These are phyloP conservation scores for Leptoclinus maculatus DNA, from an alignment of 2,797 vertebrate species.

Conservation along the genomic window DNA sequence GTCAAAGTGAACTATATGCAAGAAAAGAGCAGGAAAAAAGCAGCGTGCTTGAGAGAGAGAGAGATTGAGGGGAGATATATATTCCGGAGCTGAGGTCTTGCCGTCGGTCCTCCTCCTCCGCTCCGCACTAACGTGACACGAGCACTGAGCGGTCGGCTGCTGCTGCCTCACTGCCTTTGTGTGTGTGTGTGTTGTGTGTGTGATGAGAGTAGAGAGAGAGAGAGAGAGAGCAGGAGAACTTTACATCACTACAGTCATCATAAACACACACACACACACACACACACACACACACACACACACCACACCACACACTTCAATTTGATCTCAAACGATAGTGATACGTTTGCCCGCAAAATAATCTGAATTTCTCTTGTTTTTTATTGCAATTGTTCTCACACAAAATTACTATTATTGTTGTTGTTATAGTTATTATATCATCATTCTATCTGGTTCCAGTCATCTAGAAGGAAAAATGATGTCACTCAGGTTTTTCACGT, in stretches of 20 bases:
- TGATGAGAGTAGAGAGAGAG: constrained; percentile 27
- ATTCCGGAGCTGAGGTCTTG: constrained; percentile 64
- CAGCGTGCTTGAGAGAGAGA: neutral
- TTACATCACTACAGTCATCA: constrained; percentile 74
- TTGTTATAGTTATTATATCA: neutral
- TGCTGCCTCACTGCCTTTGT: constrained; percentile 43
- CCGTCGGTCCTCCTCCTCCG: constrained; percentile 55
- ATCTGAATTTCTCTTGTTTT: neutral
- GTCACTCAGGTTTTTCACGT: neutral
- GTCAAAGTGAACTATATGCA: constrained; percentile 6
- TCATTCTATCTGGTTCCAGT: neutral
- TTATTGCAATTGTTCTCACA: neutral
- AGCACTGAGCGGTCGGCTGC: constrained; percentile 67
- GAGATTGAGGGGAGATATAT: constrained; percentile 28
- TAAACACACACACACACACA: constrained; percentile 24
- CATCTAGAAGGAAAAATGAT: neutral
- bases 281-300: constrained; percentile 8
- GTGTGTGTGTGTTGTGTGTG: constrained; percentile 30
- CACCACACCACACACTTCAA: neutral
- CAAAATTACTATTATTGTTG: neutral
- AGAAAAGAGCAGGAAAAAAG: constrained; percentile 7
- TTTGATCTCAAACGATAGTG: neutral
- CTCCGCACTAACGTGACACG: constrained; percentile 68
- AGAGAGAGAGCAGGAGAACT: constrained; percentile 33
- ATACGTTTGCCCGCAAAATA: neutral